phyloP scores from a whole-genome alignment of 2,888 invertebrate genomes.

The Xanthostigma xanthostigma region DNA sequence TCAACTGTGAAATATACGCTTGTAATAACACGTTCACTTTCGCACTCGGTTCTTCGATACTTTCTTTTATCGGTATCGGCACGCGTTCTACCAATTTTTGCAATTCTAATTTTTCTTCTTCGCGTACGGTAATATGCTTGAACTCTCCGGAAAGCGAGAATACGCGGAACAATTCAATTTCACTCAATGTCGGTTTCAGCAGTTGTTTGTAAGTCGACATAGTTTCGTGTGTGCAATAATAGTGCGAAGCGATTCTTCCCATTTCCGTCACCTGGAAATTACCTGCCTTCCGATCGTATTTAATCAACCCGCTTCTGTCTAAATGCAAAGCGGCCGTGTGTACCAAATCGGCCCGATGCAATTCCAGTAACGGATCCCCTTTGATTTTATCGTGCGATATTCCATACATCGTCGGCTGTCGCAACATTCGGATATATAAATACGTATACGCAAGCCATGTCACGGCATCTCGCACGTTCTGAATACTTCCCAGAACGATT shows the following conservation, averaged over 20 bases:
- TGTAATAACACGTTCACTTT: slow-evolving; percentile 92
- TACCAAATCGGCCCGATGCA: slow-evolving; percentile 83
- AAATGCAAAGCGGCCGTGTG: slow-evolving; percentile 86
- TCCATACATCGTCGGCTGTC: slow-evolving; percentile 80
- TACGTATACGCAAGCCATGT: slow-evolving; percentile 95
- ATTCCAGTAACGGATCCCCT: slow-evolving; percentile 73
- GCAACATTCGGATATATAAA: slow-evolving; percentile 87
- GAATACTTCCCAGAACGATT: slow-evolving; percentile 86
- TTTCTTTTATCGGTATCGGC: slow-evolving; percentile 97
- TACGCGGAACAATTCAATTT: slow-evolving; percentile 95
- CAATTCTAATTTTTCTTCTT: slow-evolving; percentile 93
- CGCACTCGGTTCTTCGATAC: slow-evolving; percentile 94
- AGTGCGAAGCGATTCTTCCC: slow-evolving; percentile 95
- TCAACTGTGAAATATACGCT: slow-evolving; percentile 95
- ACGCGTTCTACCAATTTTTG: slow-evolving; percentile 90
- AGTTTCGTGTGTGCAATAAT: slow-evolving; percentile 93
- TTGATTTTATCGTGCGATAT: slow-evolving; percentile 64
- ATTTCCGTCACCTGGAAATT: slow-evolving; percentile 80
- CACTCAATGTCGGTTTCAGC: slow-evolving; percentile 88
- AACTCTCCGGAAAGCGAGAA: slow-evolving; percentile 98
- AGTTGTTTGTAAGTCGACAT: slow-evolving; percentile 95
- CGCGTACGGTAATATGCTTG: slow-evolving; percentile 78
- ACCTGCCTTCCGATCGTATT: slow-evolving; percentile 91
- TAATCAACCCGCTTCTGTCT: slow-evolving; percentile 87
- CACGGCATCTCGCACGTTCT: slow-evolving; percentile 76